Evolutionary conservation across 2,113 vertebrate species (phyloP).

Genomic region (Campylorhamphus procurvoides): DNA sequence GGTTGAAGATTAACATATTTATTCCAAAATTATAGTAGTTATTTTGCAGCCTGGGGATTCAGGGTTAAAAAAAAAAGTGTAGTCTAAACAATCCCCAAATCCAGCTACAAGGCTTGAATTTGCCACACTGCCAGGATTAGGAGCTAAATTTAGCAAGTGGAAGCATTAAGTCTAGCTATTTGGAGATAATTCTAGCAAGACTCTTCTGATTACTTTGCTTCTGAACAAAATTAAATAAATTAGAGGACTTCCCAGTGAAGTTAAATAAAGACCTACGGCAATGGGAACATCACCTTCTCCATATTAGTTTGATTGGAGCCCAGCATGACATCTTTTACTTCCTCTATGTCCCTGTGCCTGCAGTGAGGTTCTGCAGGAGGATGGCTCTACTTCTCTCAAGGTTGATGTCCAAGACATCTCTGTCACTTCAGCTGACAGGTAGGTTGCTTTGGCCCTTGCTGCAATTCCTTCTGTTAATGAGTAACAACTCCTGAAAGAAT

Average conservation of each 20-base stretch:
- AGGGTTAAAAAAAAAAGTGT: background rate
- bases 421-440: background rate
- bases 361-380: background rate
- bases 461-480: background rate
- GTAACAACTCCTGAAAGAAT: background rate
- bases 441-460: background rate
- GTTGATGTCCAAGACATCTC: background rate
- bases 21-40: background rate
- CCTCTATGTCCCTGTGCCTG: background rate
- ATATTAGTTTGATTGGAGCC: background rate
- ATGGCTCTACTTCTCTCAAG: background rate
- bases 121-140: background rate
- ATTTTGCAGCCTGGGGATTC: background rate
- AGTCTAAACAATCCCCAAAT: background rate
- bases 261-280: background rate
- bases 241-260: background rate
- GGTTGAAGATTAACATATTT: background rate
- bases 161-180: background rate
- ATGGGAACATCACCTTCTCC: background rate
- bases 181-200: background rate
- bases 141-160: background rate
- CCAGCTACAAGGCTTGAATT: background rate
- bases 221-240: background rate
- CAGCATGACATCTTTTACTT: background rate
- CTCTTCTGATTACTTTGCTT: background rate